Evolutionary conservation across 2,797 vertebrate genomes (phyloP).

Genomic region (Mus caroli): DNA sequence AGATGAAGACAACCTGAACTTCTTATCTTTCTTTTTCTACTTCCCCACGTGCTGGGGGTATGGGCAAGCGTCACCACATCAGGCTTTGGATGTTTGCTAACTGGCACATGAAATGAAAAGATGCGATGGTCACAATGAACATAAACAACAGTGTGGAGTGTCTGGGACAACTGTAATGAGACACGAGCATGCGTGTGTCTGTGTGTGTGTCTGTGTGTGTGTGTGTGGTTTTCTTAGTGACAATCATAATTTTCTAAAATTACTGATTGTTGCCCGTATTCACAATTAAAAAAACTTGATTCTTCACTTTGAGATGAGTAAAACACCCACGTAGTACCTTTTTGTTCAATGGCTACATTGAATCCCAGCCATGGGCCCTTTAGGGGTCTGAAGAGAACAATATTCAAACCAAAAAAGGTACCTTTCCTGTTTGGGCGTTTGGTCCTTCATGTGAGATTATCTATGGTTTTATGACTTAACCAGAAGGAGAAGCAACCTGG

Average conservation of each 20-base stretch:
- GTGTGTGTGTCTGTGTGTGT: neutral
- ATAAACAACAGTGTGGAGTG: neutral
- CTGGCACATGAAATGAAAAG: neutral
- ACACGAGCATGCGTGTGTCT: neutral
- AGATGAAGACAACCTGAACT: neutral
- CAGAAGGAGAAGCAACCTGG: neutral
- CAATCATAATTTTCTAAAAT: constrained; percentile 15
- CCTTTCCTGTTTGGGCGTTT: neutral
- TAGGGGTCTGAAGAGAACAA: neutral
- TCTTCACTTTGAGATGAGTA: constrained; percentile 46
- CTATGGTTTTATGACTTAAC: neutral
- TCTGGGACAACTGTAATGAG: neutral
- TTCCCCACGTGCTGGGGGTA: neutral
- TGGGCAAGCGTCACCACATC: neutral
- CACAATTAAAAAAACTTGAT: constrained; percentile 29
- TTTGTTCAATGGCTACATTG: neutral
- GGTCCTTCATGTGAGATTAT: neutral
- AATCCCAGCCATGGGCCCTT: neutral
- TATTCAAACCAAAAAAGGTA: neutral
- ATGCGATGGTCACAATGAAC: neutral
- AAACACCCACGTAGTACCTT: constrained; percentile 1
- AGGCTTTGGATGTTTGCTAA: neutral
- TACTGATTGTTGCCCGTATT: constrained; percentile 16
- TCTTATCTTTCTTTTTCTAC: neutral
- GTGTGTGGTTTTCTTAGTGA: constrained; percentile 42